phyloP scores from a whole-genome alignment of 2,113 vertebrate genomes.

The Bos indicus region DNA sequence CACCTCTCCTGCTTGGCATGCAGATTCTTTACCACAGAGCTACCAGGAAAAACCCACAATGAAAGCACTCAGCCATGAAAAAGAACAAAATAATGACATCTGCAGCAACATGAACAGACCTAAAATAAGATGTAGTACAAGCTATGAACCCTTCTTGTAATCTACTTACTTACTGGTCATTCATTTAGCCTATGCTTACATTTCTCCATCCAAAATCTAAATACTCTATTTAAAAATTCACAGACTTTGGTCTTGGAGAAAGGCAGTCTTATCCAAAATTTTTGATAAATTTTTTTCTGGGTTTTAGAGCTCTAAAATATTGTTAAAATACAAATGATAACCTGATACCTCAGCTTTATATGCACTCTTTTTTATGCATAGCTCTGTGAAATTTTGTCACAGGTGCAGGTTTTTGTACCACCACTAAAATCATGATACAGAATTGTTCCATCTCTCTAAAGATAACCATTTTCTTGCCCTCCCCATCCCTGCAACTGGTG shows the following conservation, averaged over 20 bases:
- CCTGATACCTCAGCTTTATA: neutral
- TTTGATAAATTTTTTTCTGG: neutral
- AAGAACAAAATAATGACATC: too few relatives aligned
- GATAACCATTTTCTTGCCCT: neutral
- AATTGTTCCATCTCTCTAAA: neutral
- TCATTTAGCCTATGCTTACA: neutral
- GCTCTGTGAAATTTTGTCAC: neutral
- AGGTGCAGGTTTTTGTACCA: neutral
- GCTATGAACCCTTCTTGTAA: neutral
- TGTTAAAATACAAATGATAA: neutral
- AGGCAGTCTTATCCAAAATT: neutral
- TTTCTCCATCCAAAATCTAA: neutral
- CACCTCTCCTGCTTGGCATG: too few relatives aligned
- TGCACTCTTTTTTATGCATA: neutral
- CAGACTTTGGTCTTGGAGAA: neutral
- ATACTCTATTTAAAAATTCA: neutral
- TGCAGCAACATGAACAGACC: too few relatives aligned
- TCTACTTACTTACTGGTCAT: neutral
- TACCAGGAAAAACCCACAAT: too few relatives aligned
- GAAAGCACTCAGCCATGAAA: too few relatives aligned
- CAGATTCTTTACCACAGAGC: too few relatives aligned
- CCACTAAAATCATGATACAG: neutral
- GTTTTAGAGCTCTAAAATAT: neutral
- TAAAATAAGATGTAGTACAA: too few relatives aligned
- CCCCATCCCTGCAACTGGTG: fast-evolving